Evolutionary conservation across 35 echinoderm and acorn worm genomes (phyloP).

Genomic region (Nesometra sesokonis): DNA sequence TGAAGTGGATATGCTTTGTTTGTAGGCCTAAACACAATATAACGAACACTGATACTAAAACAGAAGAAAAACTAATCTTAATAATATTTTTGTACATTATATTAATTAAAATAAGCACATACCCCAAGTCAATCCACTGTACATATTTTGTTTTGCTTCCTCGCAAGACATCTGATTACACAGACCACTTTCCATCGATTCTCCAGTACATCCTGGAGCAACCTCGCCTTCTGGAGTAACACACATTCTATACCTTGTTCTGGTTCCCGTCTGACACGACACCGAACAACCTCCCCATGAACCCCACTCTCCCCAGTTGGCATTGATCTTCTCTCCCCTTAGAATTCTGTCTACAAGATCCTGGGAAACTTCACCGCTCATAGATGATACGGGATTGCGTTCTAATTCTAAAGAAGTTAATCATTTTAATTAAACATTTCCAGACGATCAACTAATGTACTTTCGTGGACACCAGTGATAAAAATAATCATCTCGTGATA

Average conservation of each 20-base stretch:
- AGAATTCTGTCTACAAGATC: not conserved
- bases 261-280: not conserved
- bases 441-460: no score
- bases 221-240: not conserved
- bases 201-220: not conserved
- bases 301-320: not conserved
- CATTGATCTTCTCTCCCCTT: not conserved
- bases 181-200: not conserved
- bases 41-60: no score
- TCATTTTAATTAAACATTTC: no score
- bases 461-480: no score
- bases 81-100: not conserved
- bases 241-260: not conserved
- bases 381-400: not conserved
- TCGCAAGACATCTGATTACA: not conserved
- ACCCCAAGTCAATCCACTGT: not conserved
- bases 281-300: not conserved
- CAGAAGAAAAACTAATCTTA: no score
- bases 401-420: not conserved
- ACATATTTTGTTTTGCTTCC: not conserved
- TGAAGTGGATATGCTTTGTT: no score
- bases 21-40: no score
- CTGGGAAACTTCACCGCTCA: not conserved
- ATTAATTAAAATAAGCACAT: not conserved
- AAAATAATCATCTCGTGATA: no score